These are phyloP conservation scores for Drosophila parthenogenetica DNA, from an alignment of 2,888 invertebrate species.

Conservation along the genomic window DNA sequence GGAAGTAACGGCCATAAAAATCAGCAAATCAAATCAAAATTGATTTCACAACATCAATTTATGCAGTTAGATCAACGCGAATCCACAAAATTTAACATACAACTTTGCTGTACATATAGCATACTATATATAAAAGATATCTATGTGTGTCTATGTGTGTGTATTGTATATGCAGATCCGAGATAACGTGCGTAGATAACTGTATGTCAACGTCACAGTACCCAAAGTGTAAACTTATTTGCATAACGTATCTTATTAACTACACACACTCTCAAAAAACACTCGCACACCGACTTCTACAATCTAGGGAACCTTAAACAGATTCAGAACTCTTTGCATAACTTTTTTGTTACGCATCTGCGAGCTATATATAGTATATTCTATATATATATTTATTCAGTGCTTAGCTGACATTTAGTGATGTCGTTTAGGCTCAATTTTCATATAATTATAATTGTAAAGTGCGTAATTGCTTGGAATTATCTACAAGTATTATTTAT, in stretches of 20 bases:
- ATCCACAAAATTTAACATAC: conserved; percentile 36
- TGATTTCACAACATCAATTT: conserved; percentile 68
- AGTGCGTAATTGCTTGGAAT: conserved; percentile 56
- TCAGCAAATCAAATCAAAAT: conserved; percentile 76
- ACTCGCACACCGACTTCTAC: neutral
- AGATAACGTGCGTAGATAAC: conserved; percentile 63
- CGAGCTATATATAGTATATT: conserved; percentile 3
- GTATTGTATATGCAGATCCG: conserved; percentile 9
- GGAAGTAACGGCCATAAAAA: conserved; percentile 60
- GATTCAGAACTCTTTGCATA: conserved; percentile 46
- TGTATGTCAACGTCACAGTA: conserved; percentile 45
- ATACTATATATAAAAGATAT: conserved; percentile 3
- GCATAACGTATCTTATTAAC: conserved; percentile 74
- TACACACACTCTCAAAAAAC: neutral
- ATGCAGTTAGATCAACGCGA: conserved; percentile 66
- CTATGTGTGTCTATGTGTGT: neutral
- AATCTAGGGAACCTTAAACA: conserved; percentile 22
- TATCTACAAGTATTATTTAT: conserved; percentile 46
- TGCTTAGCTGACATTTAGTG: neutral
- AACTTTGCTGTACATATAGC: conserved; percentile 29
- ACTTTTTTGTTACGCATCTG: conserved; percentile 44
- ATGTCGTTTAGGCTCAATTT: neutral
- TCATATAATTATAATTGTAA: conserved; percentile 28
- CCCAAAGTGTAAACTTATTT: conserved; percentile 39
- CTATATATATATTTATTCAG: conserved; percentile 4